Evolutionary conservation across 1,140 invertebrate species (phyloP).

Genomic region (Camponotus pennsylvanicus): DNA sequence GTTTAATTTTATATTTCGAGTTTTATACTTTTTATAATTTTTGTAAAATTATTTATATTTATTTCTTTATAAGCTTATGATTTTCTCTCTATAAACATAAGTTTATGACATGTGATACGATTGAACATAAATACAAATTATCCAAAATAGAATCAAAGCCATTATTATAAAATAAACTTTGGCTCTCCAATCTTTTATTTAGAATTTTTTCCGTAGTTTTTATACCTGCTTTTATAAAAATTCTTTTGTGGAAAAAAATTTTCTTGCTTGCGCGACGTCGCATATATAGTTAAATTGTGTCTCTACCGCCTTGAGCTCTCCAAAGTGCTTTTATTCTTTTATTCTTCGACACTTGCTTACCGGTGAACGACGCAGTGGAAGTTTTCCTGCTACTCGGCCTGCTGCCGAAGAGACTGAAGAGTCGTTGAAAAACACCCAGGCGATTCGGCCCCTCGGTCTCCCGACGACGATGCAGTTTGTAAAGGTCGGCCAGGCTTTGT

Average conservation of each 20-base stretch:
- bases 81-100: background rate
- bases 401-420: slow-evolving; percentile 87
- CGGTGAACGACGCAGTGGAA: slow-evolving; percentile 89
- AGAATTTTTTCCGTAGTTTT: background rate
- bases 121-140: background rate
- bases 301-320: background rate
- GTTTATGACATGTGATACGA: background rate
- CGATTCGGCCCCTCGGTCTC: slow-evolving; percentile 83
- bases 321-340: slow-evolving; percentile 12
- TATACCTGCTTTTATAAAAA: slow-evolving; percentile 20
- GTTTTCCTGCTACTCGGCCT: slow-evolving; percentile 88
- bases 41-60: slow-evolving; percentile 34
- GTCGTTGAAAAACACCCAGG: slow-evolving; percentile 83
- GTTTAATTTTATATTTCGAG: too few relatives aligned
- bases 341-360: slow-evolving; percentile 72
- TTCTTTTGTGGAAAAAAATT: slow-evolving; percentile 29
- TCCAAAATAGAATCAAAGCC: too few relatives aligned
- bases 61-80: background rate
- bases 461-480: slow-evolving; percentile 82
- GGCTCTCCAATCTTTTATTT: slow-evolving; percentile 15
- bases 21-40: too few relatives aligned
- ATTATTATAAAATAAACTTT: background rate
- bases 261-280: slow-evolving; percentile 15
- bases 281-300: slow-evolving; percentile 30
- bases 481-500: slow-evolving; percentile 83